These are phyloP conservation scores for Agonopterix arenella DNA, from an alignment of 2,888 invertebrate species.

Conservation along the genomic window DNA sequence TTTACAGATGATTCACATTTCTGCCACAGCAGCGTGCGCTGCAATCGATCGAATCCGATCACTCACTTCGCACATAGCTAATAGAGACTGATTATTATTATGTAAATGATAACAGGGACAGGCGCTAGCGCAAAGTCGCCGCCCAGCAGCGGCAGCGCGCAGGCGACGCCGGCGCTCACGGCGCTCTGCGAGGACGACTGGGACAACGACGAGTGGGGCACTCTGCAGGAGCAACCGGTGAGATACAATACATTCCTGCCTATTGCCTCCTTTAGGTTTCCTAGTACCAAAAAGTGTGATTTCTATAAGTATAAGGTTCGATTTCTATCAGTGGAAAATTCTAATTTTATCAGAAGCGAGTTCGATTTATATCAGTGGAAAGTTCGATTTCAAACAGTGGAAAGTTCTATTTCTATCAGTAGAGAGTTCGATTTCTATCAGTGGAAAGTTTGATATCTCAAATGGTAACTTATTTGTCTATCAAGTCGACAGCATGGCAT, in stretches of 20 bases:
- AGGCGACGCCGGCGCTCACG: conserved; percentile 68
- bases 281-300: too few relatives aligned
- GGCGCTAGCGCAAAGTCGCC: conserved; percentile 59
- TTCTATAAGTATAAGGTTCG: too few relatives aligned
- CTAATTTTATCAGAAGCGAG: too few relatives aligned
- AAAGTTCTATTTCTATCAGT: too few relatives aligned
- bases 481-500: too few relatives aligned
- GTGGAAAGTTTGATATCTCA: too few relatives aligned
- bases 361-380: too few relatives aligned
- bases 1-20: too few relatives aligned
- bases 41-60: not conserved
- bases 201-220: conserved; percentile 93
- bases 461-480: too few relatives aligned
- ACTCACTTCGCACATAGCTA: not conserved
- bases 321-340: too few relatives aligned
- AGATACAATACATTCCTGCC: not conserved
- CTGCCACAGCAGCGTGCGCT: not conserved
- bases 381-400: too few relatives aligned
- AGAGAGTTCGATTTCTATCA: too few relatives aligned
- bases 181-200: conserved; percentile 83
- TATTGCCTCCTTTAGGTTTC: not conserved
- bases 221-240: conserved; percentile 89
- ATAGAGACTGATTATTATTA: not conserved
- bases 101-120: conserved; percentile 29
- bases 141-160: conserved; percentile 67